Percentiles rank a stretch among this genome's conserved stretches.
Conservation (phyloP, 2,888 invertebrate species). For the Lepeophtheirus nordmannii region DNA sequence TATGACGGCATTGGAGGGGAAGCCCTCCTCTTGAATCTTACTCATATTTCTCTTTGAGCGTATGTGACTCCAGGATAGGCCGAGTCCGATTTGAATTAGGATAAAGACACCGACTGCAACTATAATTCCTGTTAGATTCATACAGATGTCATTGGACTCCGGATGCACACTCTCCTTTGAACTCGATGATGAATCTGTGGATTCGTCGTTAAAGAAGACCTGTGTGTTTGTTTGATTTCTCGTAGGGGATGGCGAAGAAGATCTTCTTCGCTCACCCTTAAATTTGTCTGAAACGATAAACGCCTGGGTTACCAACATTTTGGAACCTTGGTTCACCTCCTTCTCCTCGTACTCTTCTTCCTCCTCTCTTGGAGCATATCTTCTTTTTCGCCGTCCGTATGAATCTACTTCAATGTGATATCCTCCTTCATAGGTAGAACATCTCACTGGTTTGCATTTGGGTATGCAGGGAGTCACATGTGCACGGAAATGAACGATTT, state of each 20-base stretch:
- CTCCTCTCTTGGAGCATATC: constrained; percentile 37
- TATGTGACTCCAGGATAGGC: constrained; percentile 57
- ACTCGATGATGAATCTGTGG: too few species aligned
- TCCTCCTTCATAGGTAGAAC: constrained; percentile 64
- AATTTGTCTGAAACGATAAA: constrained; percentile 86
- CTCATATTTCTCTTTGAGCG: neutral
- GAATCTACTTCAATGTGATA: constrained; percentile 65
- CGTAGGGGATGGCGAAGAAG: neutral
- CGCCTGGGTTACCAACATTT: constrained; percentile 70
- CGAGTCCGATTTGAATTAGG: constrained; percentile 66
- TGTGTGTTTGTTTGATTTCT: neutral
- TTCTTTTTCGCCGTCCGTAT: constrained; percentile 42
- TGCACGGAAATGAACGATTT: constrained; percentile 87
- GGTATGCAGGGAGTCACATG: constrained; percentile 87
- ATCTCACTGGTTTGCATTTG: constrained; percentile 75
- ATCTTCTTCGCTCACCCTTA: constrained; percentile 32
- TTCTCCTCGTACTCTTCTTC: neutral
- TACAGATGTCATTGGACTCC: constrained; percentile 40
- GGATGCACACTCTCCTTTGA: constrained; percentile 11
- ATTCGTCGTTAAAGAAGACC: neutral
- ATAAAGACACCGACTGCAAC: constrained; percentile 70
- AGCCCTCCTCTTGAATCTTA: neutral
- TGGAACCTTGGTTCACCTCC: constrained; percentile 31
- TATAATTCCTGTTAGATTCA: constrained; percentile 62
- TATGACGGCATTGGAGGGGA: neutral